Base-by-base conservation (phyloP, 2,113 vertebrate genomes). In the Cricetomys ansorgei region DNA sequence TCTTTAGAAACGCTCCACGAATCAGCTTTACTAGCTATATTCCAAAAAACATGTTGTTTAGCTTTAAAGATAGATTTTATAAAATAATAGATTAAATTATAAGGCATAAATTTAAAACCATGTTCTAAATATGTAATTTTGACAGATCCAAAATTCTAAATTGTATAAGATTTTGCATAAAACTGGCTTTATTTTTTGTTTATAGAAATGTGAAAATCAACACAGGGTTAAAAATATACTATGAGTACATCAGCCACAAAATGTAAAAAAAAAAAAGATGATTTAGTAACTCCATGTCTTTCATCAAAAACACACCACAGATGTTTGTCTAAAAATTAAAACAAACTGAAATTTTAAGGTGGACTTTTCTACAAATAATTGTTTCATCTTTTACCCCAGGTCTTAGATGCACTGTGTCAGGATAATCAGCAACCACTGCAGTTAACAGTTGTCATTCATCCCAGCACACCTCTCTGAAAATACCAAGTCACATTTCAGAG, bases 361-460 rank as follows among this genome's bases (percentile, higher is more conserved):
- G 97, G 57, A 98, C 96, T 98, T 98, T 97, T 97, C 95, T 16
- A 16, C 96, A 98, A 98, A 98, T 97, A 97, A 96, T 76, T 94
- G 86, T 96, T 98, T 98, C 93, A 97, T 98, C 95, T 97, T 96
- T 0, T 0, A 88, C 67, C 97, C 76, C 89, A 97, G 98, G 95
- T 97, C 97, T 96, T 96, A 89, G 0, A 95, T 69, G 98, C 97
- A 97, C 94, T 93, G 69, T 98, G 95, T 93, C 96, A 98, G 94
- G 92, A 89, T 97, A 98, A 98, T 98, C 96, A 98, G 92, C 96
- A 94, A 96, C 92, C 90, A 94, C 94, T 98, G 98, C 98, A 98
- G 98, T 98, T 98, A 98, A 97, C 97, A 97, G 96, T 98, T 98
- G 98, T 98, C 98, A 97, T 97, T 98, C 97, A 92, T 94, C 94